Percentiles rank a stretch among this genome's conserved stretches.
Conservation (phyloP, 1,140 invertebrate species). For the Rhynchophorus ferrugineus region DNA sequence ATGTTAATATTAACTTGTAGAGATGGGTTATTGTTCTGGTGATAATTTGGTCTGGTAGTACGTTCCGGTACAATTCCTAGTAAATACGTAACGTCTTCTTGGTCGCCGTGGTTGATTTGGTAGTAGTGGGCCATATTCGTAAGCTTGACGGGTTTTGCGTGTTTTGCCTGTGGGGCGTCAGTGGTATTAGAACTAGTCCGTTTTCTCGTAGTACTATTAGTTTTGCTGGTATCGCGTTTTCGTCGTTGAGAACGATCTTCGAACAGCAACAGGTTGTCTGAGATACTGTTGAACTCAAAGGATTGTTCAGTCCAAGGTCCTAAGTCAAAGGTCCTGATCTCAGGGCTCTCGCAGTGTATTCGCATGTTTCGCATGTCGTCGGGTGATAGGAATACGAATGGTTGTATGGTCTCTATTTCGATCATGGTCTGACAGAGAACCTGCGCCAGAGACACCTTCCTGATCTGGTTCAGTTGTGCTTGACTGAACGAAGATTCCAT, state of each 20-base stretch:
- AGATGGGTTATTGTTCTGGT: slow-evolving; percentile 5
- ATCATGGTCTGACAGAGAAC: slow-evolving; percentile 80
- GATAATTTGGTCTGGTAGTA: slow-evolving; percentile 9
- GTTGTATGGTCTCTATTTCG: slow-evolving; percentile 60
- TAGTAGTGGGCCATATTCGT: slow-evolving; percentile 1
- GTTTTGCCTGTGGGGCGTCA: neutral
- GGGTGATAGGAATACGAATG: slow-evolving; percentile 67
- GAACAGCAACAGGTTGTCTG: slow-evolving; percentile 5
- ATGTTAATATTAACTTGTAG: slow-evolving; percentile 38
- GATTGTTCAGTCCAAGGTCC: slow-evolving; percentile 50
- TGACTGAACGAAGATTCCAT: slow-evolving; percentile 67
- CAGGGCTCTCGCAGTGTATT: slow-evolving; percentile 56
- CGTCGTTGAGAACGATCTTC: neutral
- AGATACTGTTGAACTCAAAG: slow-evolving; percentile 17
- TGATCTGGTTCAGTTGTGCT: slow-evolving; percentile 80
- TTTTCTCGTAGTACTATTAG: neutral
- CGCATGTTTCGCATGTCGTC: slow-evolving; percentile 56
- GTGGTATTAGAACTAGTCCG: neutral
- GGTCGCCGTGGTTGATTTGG: neutral
- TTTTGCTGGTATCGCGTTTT: neutral
- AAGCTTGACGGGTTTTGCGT: slow-evolving; percentile 7
- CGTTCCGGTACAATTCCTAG: slow-evolving; percentile 15
- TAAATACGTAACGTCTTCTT: slow-evolving; percentile 22
- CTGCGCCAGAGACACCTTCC: slow-evolving; percentile 69
- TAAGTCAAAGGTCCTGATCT: slow-evolving; percentile 64